A percentile compares a stretch with the other conserved stretches of the same genome.
Conservation (phyloP, 2,888 invertebrate species). For the Acrobasis repandana region DNA sequence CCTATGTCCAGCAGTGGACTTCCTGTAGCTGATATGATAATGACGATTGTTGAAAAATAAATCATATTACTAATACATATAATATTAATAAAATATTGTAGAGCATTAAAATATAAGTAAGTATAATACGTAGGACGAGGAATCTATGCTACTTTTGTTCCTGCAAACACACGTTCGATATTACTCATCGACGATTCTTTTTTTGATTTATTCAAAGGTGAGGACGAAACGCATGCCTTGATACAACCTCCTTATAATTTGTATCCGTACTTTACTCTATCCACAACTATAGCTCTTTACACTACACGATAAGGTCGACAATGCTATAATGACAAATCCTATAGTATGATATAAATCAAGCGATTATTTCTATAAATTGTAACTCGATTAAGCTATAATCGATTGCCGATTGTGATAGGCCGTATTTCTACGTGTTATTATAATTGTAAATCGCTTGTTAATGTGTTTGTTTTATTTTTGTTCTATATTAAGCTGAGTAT, state of each 20-base stretch:
- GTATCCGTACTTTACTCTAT: slow-evolving; percentile 48
- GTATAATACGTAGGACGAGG: no score
- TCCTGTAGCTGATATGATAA: no score
- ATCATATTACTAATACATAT: no score
- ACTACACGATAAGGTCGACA: slow-evolving; percentile 29
- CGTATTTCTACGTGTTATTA: slow-evolving; percentile 40
- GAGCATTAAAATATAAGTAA: no score
- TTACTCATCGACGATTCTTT: slow-evolving; percentile 78
- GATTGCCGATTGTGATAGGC: slow-evolving; percentile 65
- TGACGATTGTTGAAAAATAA: no score
- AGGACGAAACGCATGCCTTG: slow-evolving; percentile 72
- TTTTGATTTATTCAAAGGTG: slow-evolving; percentile 80
- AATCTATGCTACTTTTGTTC: slow-evolving; percentile 48
- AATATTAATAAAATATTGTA: no score
- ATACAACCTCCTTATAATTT: slow-evolving; percentile 76
- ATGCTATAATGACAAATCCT: slow-evolving; percentile 40
- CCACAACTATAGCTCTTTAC: slow-evolving; percentile 35
- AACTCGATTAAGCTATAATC: slow-evolving; percentile 81
- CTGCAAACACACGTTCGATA: slow-evolving; percentile 57
- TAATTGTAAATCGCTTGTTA: slow-evolving; percentile 37
- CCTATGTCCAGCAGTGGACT: no score
- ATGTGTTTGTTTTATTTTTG: slow-evolving; percentile 32
- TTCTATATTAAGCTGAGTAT: slow-evolving; percentile 25
- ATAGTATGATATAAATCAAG: slow-evolving; percentile 66
- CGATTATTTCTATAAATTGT: slow-evolving; percentile 82